phyloP scores from a whole-genome alignment of 2,888 invertebrate genomes.

The Megastigmus dorsalis region DNA sequence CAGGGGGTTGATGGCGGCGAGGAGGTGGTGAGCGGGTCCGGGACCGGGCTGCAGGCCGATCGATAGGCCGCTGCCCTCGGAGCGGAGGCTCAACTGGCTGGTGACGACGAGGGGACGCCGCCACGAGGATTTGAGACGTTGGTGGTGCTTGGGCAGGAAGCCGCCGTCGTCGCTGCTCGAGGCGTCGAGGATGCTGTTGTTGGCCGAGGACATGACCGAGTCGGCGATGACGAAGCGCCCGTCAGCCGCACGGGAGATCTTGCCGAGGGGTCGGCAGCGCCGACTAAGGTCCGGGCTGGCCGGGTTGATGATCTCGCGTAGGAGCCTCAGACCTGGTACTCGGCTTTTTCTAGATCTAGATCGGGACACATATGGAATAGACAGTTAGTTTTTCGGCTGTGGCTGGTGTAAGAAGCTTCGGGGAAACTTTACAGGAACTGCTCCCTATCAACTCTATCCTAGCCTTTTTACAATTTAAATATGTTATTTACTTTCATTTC shows the following conservation, averaged over 20 bases:
- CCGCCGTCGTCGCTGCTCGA: conserved; percentile 90
- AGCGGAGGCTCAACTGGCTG: conserved; percentile 81
- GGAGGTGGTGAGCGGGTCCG: conserved; percentile 54
- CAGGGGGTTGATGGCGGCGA: conserved; percentile 57
- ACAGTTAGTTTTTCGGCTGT: conserved; percentile 14
- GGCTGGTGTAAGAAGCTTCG: background rate
- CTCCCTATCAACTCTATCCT: too few relatives aligned
- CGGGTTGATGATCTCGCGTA: conserved; percentile 79
- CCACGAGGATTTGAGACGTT: conserved; percentile 79
- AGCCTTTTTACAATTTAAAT: background rate
- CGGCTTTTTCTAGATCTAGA: conserved; percentile 92
- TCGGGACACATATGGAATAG: background rate
- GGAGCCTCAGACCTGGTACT: conserved; percentile 92
- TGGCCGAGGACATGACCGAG: conserved; percentile 76
- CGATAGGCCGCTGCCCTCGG: conserved; percentile 79
- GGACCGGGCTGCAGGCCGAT: conserved; percentile 70
- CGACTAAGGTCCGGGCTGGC: conserved; percentile 69
- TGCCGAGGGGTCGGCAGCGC: conserved; percentile 77
- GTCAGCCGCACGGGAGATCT: conserved; percentile 84
- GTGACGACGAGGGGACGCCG: conserved; percentile 80
- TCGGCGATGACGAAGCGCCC: conserved; percentile 83
- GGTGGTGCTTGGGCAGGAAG: conserved; percentile 80
- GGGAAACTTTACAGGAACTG: conserved; percentile 17
- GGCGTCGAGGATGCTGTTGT: conserved; percentile 78
- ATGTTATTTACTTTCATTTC: too few relatives aligned